Evolutionary conservation across 2,888 invertebrate species (phyloP).

Genomic region (Acanthosepion pharaonis): DNA sequence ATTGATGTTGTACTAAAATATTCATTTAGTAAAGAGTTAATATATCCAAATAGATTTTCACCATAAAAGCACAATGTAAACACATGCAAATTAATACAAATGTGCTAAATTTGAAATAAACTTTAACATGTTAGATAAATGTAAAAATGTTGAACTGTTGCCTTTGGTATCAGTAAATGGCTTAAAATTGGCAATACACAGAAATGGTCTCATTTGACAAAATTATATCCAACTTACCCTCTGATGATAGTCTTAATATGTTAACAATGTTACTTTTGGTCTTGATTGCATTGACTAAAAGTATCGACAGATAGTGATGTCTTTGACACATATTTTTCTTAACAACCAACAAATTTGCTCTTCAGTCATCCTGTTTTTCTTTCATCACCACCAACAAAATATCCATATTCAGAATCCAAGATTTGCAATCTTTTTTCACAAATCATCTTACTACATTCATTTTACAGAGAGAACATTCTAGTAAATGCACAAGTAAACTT

Average conservation of each 20-base stretch:
- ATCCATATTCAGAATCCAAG: background rate
- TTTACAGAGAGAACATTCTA: too few species aligned
- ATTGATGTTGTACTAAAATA: background rate
- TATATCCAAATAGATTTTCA: background rate
- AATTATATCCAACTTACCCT: background rate
- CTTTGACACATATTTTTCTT: background rate
- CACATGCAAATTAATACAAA: slow-evolving; percentile 10
- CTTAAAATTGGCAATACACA: background rate
- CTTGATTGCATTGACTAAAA: background rate
- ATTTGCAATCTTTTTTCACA: background rate
- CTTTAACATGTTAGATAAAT: slow-evolving; percentile 1
- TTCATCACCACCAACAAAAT: too few species aligned
- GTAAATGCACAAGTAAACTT: too few species aligned
- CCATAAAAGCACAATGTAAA: background rate
- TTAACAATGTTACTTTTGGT: too few species aligned
- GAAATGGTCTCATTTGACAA: background rate
- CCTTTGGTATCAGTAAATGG: background rate
- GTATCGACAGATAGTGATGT: background rate
- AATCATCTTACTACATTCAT: background rate
- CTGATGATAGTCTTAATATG: too few species aligned
- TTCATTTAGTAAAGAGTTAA: background rate
- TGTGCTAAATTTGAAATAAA: background rate
- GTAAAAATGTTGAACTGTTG: background rate
- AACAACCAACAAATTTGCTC: background rate
- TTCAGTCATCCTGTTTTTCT: background rate